Conservation (phyloP, 1,140 invertebrate genomes). For the Kradibia gibbosae region DNA sequence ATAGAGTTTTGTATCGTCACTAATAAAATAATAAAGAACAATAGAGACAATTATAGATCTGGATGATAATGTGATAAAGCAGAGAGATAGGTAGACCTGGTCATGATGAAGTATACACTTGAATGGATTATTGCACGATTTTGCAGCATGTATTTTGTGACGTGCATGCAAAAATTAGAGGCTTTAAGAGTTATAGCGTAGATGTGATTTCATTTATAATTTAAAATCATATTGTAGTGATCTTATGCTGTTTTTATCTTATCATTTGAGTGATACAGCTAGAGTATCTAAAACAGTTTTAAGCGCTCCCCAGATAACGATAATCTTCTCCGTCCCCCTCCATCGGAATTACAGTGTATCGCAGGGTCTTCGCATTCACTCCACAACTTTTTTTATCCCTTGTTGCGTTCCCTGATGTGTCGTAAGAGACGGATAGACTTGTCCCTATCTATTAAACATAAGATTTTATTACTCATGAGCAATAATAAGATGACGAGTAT, state of each 20-base stretch:
- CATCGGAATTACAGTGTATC: not conserved
- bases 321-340: conserved; percentile 11
- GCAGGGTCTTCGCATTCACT: not conserved
- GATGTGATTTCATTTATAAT: conserved; percentile 26
- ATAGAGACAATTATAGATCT: too few relatives aligned
- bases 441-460: conserved; percentile 29
- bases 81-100: too few relatives aligned
- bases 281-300: not conserved
- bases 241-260: not conserved
- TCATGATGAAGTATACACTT: too few relatives aligned
- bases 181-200: not conserved
- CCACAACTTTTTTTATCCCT: not conserved
- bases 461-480: not conserved
- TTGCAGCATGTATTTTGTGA: too few relatives aligned
- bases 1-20: too few relatives aligned
- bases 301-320: conserved; percentile 31
- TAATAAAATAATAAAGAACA: too few relatives aligned
- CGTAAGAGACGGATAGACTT: conserved; percentile 29
- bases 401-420: conserved; percentile 19
- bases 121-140: too few relatives aligned
- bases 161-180: not conserved
- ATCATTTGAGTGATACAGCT: conserved; percentile 25
- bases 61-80: too few relatives aligned
- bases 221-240: conserved; percentile 7
- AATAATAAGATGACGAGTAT: not conserved